These are phyloP conservation scores for Napeogenes sylphis DNA, from an alignment of 2,888 invertebrate genomes.

Conservation along the genomic window DNA sequence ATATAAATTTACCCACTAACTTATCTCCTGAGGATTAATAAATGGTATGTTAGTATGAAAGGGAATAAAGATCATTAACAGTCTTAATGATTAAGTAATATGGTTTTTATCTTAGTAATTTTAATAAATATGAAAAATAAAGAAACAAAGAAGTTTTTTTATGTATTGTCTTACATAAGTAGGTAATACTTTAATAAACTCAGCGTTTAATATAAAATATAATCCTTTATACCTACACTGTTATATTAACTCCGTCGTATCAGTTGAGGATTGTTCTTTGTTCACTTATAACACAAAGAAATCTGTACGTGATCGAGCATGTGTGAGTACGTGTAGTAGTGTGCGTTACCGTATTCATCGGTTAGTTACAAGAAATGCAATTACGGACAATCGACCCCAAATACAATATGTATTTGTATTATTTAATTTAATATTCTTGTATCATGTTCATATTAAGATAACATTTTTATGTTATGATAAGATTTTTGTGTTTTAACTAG, in stretches of 20 bases:
- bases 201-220: constrained; percentile 18
- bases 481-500: background rate
- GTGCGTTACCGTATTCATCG: constrained; percentile 18
- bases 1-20: no score
- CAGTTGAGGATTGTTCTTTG: constrained; percentile 39
- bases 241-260: constrained; percentile 18
- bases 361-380: constrained; percentile 6
- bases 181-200: background rate
- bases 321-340: constrained; percentile 26
- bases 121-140: no score
- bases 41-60: no score
- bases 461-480: background rate
- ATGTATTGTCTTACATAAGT: background rate
- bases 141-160: no score
- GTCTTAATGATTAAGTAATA: no score
- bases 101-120: no score
- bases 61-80: no score
- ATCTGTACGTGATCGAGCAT: constrained; percentile 34
- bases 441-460: background rate
- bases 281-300: constrained; percentile 40
- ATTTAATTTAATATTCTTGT: no score
- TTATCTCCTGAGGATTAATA: no score
- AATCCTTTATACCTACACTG: constrained; percentile 27
- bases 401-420: background rate
- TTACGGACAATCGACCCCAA: background rate